These are phyloP conservation scores for Parasteatoda lunata DNA, from an alignment of 2,888 invertebrate genomes.

Conservation along the genomic window DNA sequence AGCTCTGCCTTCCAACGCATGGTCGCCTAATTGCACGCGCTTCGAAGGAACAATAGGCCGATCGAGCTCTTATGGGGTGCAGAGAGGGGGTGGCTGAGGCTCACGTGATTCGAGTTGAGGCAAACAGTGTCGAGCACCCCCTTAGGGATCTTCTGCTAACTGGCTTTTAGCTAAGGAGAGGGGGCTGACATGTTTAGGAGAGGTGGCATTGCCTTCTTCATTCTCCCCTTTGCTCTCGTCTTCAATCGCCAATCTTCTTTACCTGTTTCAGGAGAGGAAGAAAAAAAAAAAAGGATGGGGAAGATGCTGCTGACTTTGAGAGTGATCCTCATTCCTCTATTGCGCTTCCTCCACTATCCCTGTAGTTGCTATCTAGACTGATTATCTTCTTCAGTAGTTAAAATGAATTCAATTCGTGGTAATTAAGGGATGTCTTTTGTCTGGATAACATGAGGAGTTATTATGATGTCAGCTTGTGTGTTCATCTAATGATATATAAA, in stretches of 20 bases:
- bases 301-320: too few relatives aligned
- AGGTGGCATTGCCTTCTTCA: constrained; percentile 15
- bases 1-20: constrained; percentile 60
- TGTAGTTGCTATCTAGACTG: too few relatives aligned
- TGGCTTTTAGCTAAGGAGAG: constrained; percentile 65
- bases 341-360: too few relatives aligned
- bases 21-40: constrained; percentile 66
- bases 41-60: constrained; percentile 52
- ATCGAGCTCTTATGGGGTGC: constrained; percentile 24
- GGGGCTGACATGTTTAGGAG: constrained; percentile 65
- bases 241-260: background rate
- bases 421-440: too few relatives aligned
- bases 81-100: constrained; percentile 3
- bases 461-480: too few relatives aligned
- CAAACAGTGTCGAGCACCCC: constrained; percentile 66
- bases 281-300: background rate
- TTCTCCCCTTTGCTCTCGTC: background rate
- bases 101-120: constrained; percentile 50
- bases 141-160: constrained; percentile 63
- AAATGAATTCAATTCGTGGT: too few relatives aligned
- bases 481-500: too few relatives aligned
- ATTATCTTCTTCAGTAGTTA: too few relatives aligned
- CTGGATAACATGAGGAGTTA: too few relatives aligned
- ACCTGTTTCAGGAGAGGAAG: background rate
- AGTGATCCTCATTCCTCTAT: too few relatives aligned